Evolutionary conservation across 1,140 invertebrate species (phyloP).

Genomic region (Microplitis mediator): DNA sequence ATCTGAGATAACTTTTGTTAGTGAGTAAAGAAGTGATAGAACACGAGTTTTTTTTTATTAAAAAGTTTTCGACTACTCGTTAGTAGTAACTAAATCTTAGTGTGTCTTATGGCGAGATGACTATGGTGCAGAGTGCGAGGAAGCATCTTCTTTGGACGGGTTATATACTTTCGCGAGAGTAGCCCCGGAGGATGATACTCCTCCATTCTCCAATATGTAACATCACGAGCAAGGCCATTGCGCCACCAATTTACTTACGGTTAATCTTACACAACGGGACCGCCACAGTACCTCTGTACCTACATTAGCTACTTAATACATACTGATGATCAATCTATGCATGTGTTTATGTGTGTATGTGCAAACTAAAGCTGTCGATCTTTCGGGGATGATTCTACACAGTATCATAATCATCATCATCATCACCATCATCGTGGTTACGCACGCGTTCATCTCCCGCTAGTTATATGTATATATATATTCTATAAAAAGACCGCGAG

Average conservation of each 20-base stretch:
- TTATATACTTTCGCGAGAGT: conserved; percentile 54
- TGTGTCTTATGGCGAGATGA: conserved; percentile 47
- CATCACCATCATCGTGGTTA: conserved; percentile 22
- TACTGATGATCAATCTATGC: no score
- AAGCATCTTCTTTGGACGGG: conserved; percentile 51
- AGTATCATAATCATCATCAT: no score
- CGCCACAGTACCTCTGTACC: not conserved
- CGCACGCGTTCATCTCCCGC: conserved; percentile 12
- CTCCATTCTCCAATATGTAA: conserved; percentile 55
- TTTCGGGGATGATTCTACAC: conserved; percentile 37
- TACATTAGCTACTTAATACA: no score
- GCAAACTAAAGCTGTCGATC: not conserved
- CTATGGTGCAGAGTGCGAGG: conserved; percentile 51
- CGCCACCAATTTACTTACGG: conserved; percentile 39
- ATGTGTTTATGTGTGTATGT: no score
- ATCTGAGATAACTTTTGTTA: no score
- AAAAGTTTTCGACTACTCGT: not conserved
- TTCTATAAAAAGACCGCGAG: no score
- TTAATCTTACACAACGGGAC: conserved; percentile 27
- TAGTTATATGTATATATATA: not conserved
- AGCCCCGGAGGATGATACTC: conserved; percentile 45
- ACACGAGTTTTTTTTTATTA: not conserved
- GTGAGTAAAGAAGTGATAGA: not conserved
- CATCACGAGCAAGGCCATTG: conserved; percentile 58
- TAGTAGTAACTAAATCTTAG: conserved; percentile 14